Base-by-base conservation (phyloP, 1,140 invertebrate genomes). In the Drosophila orosa region DNA sequence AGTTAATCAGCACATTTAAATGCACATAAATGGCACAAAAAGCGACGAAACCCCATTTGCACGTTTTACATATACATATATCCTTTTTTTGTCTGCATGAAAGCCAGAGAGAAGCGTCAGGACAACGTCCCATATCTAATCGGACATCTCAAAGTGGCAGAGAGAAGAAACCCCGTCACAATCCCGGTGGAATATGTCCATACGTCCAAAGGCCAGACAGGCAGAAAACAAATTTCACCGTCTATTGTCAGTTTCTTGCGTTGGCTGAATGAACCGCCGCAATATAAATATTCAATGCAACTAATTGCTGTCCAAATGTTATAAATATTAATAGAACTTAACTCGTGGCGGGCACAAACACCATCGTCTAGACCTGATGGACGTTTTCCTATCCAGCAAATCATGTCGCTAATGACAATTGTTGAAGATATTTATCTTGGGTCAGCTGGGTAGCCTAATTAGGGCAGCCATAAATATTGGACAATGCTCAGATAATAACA, bases 1-100 rank as follows among this genome's bases (percentile, higher is more conserved):
- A 86, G 74, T 72, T 87, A 84, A 83, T 84, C 80, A 83, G 47
- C 76, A 62, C 61, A 72, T 82, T 61, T 83, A 81, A 74, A 85
- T 85, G 78, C 54, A 78, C 48, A 58, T 42, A 59, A 56, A 37
- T 25, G 58, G 37, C 65, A 63, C 44, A 67, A 39, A 67, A 57
- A 33, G 25, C 27, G 19, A 58, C 22, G 31, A 68, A 45, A n/a
- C 22, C 17, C 68, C 39, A 66, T 39, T 66, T 52, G 22, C 55
- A 61, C 55, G 40, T 54, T n/a, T 29, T 40, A 10, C 25, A 3
- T 25, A 24, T 44, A 45, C 8, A 22, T 44, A 44, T 44, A 13
- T 45, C 3, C 6, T 31, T 31, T 52, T n/a, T 22, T 52, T 35
- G 19, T 33, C 35, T 17, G 24, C 40, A 29, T 33, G n/a, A 35